Base-by-base conservation (phyloP, 2,888 invertebrate genomes). In the Oegoconia quadripuncta region DNA sequence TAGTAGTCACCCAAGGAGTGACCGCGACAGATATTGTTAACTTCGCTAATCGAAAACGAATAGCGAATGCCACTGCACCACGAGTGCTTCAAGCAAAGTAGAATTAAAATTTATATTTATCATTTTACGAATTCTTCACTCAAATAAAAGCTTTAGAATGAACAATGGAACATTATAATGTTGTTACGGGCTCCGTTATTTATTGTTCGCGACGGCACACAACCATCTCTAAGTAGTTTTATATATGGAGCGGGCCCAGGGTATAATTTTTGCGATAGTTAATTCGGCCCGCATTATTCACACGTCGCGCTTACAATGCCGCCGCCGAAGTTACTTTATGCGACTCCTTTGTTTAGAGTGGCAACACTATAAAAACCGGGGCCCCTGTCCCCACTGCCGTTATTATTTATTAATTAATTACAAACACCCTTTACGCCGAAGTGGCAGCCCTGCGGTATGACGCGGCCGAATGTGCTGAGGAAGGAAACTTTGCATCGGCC, bases 391-490 rank as follows among this genome's bases (percentile, higher is more conserved):
- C 57, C 46, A 60, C 64, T 60, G 62, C 67, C 66, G 63, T 65
- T 65, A 51, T 48, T 55, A 55, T 58, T 62, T 56, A 54, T 59
- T 64, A 57, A 65, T 67, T 68, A 66, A 66, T 67, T 64, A 67
- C 50, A 48, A 50, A 59, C 56, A 52, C 41, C 42, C 46, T 33
- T 42, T 37, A 23, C 18, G 11, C n/a, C 14, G 34, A 13, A 25
- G n/a, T 11, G 34, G 15, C 34, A 3, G 22, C 33, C 17, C 23
- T 33, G 23, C 28, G 14, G 7, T 9, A 27, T 33, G 38, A 38
- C 38, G 28, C 13, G 28, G 38, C 33, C 15, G 13, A 33, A 33
- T 33, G 31, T 12, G 12, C 20, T 18, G 1, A 6, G 14, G 27
- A 13, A 28, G 14, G 28, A 28, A 28, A 29, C 29, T 29, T 29